Percentiles rank a stretch among this genome's conserved stretches.
Conservation (phyloP, 2,888 invertebrate genomes). For the Tribolium freemani region DNA sequence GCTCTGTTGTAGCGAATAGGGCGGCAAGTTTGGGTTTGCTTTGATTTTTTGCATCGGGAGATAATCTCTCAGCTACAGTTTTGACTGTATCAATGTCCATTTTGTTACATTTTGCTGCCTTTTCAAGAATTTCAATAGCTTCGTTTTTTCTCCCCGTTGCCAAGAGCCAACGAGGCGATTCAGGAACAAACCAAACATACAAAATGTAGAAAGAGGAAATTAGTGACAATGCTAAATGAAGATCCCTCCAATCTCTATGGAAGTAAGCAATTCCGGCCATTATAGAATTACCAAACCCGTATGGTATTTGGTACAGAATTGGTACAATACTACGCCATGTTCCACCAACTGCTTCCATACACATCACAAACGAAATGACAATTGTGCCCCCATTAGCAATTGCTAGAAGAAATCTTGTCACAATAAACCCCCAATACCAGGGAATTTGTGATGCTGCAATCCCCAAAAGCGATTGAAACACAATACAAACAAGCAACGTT, state of each 20-base stretch:
- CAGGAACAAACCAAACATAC: conserved; percentile 72
- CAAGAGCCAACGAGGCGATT: conserved; percentile 76
- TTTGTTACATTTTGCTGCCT: conserved; percentile 62
- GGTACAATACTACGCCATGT: conserved; percentile 75
- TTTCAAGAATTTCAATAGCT: conserved; percentile 68
- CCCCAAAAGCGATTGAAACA: conserved; percentile 71
- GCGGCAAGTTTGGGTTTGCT: conserved; percentile 63
- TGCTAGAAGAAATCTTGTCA: conserved; percentile 72
- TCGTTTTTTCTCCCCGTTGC: conserved; percentile 70
- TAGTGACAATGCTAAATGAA: conserved; percentile 72
- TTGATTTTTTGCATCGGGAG: conserved; percentile 54
- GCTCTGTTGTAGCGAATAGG: conserved; percentile 70
- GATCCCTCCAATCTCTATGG: conserved; percentile 74
- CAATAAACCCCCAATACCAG: conserved; percentile 71
- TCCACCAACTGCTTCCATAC: conserved; percentile 76
- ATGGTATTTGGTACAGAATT: conserved; percentile 76
- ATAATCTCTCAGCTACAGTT: conserved; percentile 44
- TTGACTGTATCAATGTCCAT: conserved; percentile 50
- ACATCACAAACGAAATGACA: conserved; percentile 77
- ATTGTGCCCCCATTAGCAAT: conserved; percentile 75
- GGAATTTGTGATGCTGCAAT: conserved; percentile 71
- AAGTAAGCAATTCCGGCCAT: conserved; percentile 73
- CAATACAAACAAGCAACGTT: conserved; percentile 72
- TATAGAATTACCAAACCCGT: conserved; percentile 73
- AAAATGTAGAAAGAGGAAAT: conserved; percentile 70